Evolutionary conservation across 1,140 invertebrate species (phyloP).

Genomic region (Samia ricini): DNA sequence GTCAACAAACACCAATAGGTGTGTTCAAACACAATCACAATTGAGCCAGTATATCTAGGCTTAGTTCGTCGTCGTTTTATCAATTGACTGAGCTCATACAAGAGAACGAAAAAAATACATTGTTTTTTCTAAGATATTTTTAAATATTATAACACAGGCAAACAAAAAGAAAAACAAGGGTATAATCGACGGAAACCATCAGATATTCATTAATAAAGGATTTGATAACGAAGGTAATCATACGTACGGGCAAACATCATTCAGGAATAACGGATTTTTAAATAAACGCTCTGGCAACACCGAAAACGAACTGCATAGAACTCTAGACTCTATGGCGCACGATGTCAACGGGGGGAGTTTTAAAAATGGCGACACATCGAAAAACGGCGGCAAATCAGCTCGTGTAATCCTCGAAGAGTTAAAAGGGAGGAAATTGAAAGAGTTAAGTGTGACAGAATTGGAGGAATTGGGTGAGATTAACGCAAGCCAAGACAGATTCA

Average conservation of each 20-base stretch:
- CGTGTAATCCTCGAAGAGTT: constrained; percentile 36
- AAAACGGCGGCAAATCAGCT: constrained; percentile 17
- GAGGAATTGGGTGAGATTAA: constrained; percentile 49
- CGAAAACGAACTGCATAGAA: constrained; percentile 54
- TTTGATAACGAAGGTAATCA: constrained; percentile 33
- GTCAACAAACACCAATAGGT: too few relatives aligned
- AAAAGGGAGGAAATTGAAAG: constrained; percentile 57
- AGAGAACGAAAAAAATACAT: too few relatives aligned
- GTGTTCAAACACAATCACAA: too few relatives aligned
- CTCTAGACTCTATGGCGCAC: constrained; percentile 54
- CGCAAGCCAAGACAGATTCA: constrained; percentile 54
- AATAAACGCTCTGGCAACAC: constrained; percentile 58
- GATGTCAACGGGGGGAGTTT: constrained; percentile 31
- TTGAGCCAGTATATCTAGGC: too few relatives aligned
- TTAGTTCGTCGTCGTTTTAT: too few relatives aligned
- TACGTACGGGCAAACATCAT: constrained; percentile 18
- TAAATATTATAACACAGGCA: constrained; percentile 28
- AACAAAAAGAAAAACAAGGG: constrained; percentile 39
- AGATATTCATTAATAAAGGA: constrained; percentile 48
- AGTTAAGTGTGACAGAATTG: constrained; percentile 45
- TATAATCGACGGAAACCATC: constrained; percentile 20
- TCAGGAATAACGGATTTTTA: constrained; percentile 49
- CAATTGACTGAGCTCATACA: too few relatives aligned
- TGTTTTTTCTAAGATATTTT: too few relatives aligned
- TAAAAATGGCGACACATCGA: constrained; percentile 12